Conservation (phyloP, 2,113 vertebrate species). For the Microcebus ravelobensis region DNA sequence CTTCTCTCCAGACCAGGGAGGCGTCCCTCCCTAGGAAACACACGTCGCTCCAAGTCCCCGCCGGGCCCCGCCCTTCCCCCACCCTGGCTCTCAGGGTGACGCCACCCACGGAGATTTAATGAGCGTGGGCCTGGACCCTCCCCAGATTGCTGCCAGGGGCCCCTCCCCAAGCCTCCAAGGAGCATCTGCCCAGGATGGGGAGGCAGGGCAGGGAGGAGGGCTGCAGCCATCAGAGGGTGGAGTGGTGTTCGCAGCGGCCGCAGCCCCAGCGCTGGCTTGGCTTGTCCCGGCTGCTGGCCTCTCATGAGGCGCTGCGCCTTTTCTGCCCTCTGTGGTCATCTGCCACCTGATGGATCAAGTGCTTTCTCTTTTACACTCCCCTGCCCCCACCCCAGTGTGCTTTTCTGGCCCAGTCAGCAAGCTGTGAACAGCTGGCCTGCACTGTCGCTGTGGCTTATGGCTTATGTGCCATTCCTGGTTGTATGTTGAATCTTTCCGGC, state of each 20-base stretch:
- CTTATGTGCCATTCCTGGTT: background rate
- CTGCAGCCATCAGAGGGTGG: too few species aligned
- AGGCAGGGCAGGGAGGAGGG: background rate
- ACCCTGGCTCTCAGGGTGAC: conserved; percentile 76
- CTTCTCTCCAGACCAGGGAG: conserved; percentile 80
- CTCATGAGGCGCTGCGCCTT: background rate
- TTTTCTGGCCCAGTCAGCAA: background rate
- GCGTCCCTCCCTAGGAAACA: conserved; percentile 71
- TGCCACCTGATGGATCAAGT: background rate
- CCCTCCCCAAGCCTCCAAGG: conserved; percentile 60
- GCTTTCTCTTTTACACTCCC: background rate
- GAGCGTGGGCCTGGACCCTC: conserved; percentile 65
- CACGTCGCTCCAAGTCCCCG: conserved; percentile 57
- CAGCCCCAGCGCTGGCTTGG: background rate
- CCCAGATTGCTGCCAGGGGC: conserved; percentile 52
- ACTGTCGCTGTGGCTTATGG: background rate
- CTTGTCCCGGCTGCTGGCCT: background rate
- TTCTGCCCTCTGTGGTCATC: conserved; percentile 17
- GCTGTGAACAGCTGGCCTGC: background rate
- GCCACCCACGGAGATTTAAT: conserved; percentile 68
- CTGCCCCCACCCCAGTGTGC: background rate
- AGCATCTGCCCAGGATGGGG: conserved; percentile 49
- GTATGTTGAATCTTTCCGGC: conserved; percentile 35
- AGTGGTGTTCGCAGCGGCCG: background rate
- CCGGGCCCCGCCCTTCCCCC: conserved; percentile 59